Conservation (phyloP, 2,888 invertebrate genomes). For the Eulithis prunata region DNA sequence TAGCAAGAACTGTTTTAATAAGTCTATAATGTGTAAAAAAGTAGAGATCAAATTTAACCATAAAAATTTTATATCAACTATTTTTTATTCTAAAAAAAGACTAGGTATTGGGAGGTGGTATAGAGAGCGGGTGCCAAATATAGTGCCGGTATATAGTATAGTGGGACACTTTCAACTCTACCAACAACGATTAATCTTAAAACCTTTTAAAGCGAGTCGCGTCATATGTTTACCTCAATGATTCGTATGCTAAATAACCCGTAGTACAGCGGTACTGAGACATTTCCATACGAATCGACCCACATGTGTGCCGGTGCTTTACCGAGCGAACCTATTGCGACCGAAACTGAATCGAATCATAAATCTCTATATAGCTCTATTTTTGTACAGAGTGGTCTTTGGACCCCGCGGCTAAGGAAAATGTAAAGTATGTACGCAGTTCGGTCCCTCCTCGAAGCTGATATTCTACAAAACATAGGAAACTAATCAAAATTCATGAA, state of each 20-base stretch:
- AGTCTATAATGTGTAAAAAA: no score
- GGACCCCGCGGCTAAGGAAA: neutral
- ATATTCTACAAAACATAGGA: no score
- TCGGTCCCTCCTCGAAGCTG: no score
- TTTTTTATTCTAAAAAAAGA: no score
- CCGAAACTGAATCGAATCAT: constrained; percentile 42
- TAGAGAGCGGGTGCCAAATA: no score
- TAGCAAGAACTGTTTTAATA: no score
- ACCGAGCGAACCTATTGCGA: constrained; percentile 38
- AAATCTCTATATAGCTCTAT: constrained; percentile 33
- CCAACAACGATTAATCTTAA: neutral
- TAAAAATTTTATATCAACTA: no score
- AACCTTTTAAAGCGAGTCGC: neutral
- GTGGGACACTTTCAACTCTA: no score
- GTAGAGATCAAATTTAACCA: no score
- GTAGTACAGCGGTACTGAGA: constrained; percentile 7
- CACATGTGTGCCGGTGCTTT: constrained; percentile 44
- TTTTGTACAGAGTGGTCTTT: constrained; percentile 29
- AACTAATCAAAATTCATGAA: no score
- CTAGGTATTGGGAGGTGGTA: no score
- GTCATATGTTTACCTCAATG: constrained; percentile 26
- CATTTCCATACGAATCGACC: constrained; percentile 44
- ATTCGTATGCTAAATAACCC: constrained; percentile 41
- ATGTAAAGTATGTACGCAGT: neutral
- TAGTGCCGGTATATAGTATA: no score